phyloP scores from a whole-genome alignment of 2,888 invertebrate genomes.

The Sisyra terminalis region DNA sequence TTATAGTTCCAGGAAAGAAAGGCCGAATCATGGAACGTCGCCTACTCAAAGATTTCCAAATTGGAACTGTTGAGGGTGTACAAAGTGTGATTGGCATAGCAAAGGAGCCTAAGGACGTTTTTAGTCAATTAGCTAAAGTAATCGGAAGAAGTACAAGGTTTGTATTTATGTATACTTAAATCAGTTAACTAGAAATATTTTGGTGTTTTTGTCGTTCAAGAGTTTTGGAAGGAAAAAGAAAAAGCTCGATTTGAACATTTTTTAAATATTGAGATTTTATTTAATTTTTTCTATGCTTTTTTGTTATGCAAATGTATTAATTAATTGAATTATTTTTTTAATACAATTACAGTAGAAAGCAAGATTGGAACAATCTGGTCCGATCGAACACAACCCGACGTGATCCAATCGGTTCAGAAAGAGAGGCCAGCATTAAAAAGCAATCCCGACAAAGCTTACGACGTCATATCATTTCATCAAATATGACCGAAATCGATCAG shows the following conservation, averaged over 20 bases:
- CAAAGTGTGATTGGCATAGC: slow-evolving; percentile 40
- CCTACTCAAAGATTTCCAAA: slow-evolving; percentile 78
- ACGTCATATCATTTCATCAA: slow-evolving; percentile 43
- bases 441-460: slow-evolving; percentile 55
- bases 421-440: slow-evolving; percentile 40
- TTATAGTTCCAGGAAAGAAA: slow-evolving; percentile 60
- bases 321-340: background rate
- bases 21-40: slow-evolving; percentile 76
- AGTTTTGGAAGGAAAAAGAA: no score
- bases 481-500: slow-evolving; percentile 50
- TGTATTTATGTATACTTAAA: background rate
- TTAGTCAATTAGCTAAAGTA: slow-evolving; percentile 67
- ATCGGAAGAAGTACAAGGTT: slow-evolving; percentile 44
- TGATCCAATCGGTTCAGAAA: slow-evolving; percentile 67
- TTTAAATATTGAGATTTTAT: no score
- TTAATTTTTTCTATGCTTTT: background rate
- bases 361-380: slow-evolving; percentile 74
- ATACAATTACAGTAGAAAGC: slow-evolving; percentile 25
- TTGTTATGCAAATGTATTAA: background rate
- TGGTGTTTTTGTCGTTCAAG: no score
- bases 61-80: slow-evolving; percentile 71
- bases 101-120: slow-evolving; percentile 59
- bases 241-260: no score
- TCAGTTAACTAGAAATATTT: background rate
- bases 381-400: slow-evolving; percentile 46